Conservation (phyloP, 1,140 invertebrate species). For the Physella acuta region DNA sequence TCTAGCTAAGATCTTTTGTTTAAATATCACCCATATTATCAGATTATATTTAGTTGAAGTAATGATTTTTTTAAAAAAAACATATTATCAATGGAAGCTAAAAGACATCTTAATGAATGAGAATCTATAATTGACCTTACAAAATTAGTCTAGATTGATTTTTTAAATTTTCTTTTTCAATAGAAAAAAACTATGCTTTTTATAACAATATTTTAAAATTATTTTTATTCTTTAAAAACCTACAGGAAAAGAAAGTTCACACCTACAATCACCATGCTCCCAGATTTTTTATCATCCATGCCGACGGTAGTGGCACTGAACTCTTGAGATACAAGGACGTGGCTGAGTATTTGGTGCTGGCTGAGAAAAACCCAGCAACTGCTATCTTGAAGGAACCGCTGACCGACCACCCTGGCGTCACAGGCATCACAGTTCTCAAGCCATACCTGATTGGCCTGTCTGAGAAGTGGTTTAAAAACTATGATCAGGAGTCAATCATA, state of each 20-base stretch:
- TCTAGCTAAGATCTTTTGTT: too few species aligned
- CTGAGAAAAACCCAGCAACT: conserved; percentile 53
- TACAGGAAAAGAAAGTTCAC: conserved; percentile 32
- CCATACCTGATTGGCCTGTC: conserved; percentile 48
- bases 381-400: conserved; percentile 56
- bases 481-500: conserved; percentile 55
- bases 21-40: too few species aligned
- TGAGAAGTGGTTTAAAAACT: conserved; percentile 54
- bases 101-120: too few species aligned
- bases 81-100: too few species aligned
- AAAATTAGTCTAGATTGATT: too few species aligned
- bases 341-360: conserved; percentile 47
- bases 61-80: too few species aligned
- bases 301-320: conserved; percentile 57
- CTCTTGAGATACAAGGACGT: conserved; percentile 53
- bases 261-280: conserved; percentile 53
- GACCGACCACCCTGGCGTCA: conserved; percentile 51
- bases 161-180: neutral
- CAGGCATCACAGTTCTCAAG: conserved; percentile 54
- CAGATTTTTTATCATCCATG: conserved; percentile 56
- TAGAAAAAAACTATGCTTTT: neutral
- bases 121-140: too few species aligned
- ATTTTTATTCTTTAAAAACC: too few species aligned
- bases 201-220: neutral
- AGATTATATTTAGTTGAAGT: too few species aligned